Conservation (phyloP, 2,797 vertebrate species). For the Hypotaenidia philippensis region DNA sequence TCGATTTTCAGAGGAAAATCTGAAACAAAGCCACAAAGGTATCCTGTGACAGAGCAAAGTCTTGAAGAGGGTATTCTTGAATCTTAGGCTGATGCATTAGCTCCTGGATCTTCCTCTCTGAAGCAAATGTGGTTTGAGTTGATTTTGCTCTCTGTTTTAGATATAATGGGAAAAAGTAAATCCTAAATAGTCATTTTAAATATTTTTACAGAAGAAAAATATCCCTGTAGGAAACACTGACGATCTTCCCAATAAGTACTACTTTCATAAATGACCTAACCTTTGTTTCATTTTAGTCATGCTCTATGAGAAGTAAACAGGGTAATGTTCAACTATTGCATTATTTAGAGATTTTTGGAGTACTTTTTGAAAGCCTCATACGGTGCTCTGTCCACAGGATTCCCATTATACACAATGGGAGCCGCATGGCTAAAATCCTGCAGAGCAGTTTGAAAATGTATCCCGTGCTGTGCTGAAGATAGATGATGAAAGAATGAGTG, state of each 20-base stretch:
- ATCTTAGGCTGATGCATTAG: not conserved
- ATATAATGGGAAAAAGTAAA: not conserved
- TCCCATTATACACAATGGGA: conserved; percentile 71
- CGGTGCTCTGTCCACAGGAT: conserved; percentile 54
- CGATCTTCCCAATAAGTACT: conserved; percentile 2
- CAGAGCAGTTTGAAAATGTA: conserved; percentile 43
- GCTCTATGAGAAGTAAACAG: conserved; percentile 31
- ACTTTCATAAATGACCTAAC: not conserved
- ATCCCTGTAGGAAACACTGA: not conserved
- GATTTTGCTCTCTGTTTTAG: not conserved
- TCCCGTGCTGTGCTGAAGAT: conserved; percentile 64
- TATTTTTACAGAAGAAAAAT: not conserved
- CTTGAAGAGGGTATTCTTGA: not conserved
- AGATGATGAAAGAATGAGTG: conserved; percentile 62
- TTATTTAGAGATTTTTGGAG: conserved; percentile 70
- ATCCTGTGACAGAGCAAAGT: not conserved
- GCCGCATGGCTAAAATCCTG: conserved; percentile 52
- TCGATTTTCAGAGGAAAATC: not conserved
- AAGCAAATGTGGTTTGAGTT: not conserved
- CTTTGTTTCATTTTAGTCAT: conserved; percentile 31
- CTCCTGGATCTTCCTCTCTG: no score
- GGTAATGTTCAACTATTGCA: conserved; percentile 47
- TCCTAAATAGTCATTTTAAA: not conserved
- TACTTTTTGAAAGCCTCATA: conserved; percentile 45
- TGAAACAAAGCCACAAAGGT: conserved; percentile 3